phyloP scores from a whole-genome alignment of 2,113 vertebrate species.

The Numenius arquata region DNA sequence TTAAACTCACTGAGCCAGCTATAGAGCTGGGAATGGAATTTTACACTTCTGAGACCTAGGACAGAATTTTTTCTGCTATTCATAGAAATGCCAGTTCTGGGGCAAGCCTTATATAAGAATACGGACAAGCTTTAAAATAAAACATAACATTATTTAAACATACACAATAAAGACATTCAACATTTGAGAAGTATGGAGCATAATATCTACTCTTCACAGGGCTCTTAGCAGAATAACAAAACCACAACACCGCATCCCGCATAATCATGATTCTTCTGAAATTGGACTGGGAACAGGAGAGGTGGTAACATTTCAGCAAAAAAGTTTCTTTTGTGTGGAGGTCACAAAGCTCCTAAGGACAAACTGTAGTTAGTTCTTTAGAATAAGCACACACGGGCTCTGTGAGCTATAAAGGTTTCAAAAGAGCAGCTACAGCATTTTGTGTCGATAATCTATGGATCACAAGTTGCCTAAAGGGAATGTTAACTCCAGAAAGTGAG shows the following conservation, averaged over 20 bases:
- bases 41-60: not conserved
- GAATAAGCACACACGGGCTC: not conserved
- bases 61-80: not conserved
- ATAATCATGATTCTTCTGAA: not conserved
- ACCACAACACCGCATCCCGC: not conserved
- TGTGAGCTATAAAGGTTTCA: not conserved
- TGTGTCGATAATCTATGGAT: not conserved
- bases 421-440: not conserved
- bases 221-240: not conserved
- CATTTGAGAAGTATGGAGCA: not conserved
- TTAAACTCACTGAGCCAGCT: not conserved
- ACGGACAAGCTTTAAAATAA: not conserved
- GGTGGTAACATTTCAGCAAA: not conserved
- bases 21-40: not conserved
- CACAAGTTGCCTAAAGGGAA: not conserved
- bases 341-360: not conserved
- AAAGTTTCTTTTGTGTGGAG: not conserved
- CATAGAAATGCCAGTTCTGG: not conserved
- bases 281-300: not conserved
- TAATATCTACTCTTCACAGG: not conserved
- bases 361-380: not conserved
- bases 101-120: not conserved
- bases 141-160: not conserved
- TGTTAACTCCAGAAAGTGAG: not conserved
- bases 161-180: not conserved